phyloP scores from a whole-genome alignment of 2,797 vertebrate genomes.

The Micropoecilia bifurca region DNA sequence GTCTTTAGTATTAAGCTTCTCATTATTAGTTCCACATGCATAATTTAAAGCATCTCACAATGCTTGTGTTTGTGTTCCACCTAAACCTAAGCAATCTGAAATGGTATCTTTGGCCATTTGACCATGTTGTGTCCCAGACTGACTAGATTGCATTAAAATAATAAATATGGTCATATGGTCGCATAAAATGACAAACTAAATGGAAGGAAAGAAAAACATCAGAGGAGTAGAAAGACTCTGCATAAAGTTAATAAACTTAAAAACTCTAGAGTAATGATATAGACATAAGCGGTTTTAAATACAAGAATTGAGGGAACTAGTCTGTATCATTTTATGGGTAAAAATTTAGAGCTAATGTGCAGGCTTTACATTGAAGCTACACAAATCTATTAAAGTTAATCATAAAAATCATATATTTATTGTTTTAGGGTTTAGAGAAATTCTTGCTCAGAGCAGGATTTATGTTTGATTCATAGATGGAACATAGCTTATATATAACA shows the following conservation, averaged over 20 bases:
- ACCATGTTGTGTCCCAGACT: not conserved
- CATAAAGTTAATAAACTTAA: constrained; percentile 30
- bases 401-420: not conserved
- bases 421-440: not conserved
- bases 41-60: not conserved
- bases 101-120: not conserved
- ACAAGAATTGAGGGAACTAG: not conserved
- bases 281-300: not conserved
- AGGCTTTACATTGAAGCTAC: not conserved
- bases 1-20: not conserved
- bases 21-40: too few species aligned
- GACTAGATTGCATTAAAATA: not conserved
- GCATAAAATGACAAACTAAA: not conserved
- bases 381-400: not conserved
- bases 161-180: too few species aligned
- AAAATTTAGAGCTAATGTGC: not conserved
- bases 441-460: not conserved
- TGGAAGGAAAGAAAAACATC: not conserved
- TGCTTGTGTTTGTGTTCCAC: not conserved
- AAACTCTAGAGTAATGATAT: not conserved
- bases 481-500: not conserved
- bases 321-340: not conserved
- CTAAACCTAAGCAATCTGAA: not conserved
- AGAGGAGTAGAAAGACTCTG: constrained; percentile 22
- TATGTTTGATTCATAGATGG: not conserved